Evolutionary conservation across 2,797 vertebrate species (phyloP), one percentile per base, ranked within the genome.

Genomic region (Mormyrops boulengeri): DNA sequence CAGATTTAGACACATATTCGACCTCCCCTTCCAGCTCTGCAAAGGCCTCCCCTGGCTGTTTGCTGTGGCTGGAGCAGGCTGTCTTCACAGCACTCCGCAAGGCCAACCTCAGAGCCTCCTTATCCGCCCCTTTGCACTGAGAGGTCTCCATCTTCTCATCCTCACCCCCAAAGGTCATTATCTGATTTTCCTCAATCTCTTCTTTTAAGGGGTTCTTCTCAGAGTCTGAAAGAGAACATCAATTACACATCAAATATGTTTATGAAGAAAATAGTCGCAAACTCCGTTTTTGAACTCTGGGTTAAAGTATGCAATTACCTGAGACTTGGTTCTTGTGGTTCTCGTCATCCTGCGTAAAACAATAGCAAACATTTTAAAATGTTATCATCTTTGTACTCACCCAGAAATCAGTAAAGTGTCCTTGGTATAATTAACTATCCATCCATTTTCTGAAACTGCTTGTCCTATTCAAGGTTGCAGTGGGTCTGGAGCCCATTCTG

Each of bases 1-100:
- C 96, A 47, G 96, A 96, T 92, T 95, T 96, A 89, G 96, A 96
- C 91, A 97, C 96, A 30, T 96, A 96, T 89, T 97, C 95, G 0
- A 95, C 94, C 73, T 96, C 96, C 55, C 93, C 94, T 2, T 95
- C 96, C 57, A 94, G 94, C 88, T 92, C 91, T 14, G 90, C 47
- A 89, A 93, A 88, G 0, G 88, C n/a, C 1, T 95, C 95, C 12
- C 86, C 4, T 2, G 90, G 86, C n/a, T 90, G 88, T 91, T 92
- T 92, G 90, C 91, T 94, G 7, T 94, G 94, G 91, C 94, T 95
- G 92, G 92, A 93, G 88, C 92, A 96, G 1, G 96, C 95, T 19
- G 95, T 89, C 0, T 90, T 93, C 85, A 97, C 93, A 0, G 95
- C 94, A 4, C 95, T 89, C 91, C 96, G 96, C 89, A 97, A 88